Percentiles rank a stretch among this genome's conserved stretches.
phyloP scores from a whole-genome alignment of 2,113 vertebrate genomes.

The Falco punctatus region DNA sequence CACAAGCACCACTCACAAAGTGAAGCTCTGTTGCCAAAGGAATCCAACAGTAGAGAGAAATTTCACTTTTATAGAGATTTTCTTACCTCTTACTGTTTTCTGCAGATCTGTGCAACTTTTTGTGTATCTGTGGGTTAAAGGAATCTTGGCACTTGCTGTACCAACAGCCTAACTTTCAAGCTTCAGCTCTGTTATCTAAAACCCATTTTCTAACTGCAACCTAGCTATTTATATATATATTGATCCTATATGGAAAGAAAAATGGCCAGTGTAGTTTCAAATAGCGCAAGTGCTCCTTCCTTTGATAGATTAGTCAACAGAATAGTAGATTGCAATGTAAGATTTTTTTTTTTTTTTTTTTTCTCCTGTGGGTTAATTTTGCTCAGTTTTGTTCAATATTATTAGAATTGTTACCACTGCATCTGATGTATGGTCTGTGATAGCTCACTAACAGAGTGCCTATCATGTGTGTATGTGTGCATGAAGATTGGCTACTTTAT shows the following conservation, averaged over 20 bases:
- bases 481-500: neutral
- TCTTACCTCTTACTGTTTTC: slow-evolving; percentile 11
- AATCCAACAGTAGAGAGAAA: neutral
- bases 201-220: slow-evolving; percentile 20
- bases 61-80: neutral
- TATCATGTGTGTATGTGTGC: neutral
- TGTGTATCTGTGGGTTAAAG: neutral
- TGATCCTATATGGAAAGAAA: slow-evolving; percentile 26
- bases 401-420: neutral
- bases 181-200: slow-evolving; percentile 8
- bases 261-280: slow-evolving; percentile 1
- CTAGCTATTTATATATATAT: slow-evolving; percentile 4
- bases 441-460: neutral
- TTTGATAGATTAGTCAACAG: slow-evolving; percentile 17
- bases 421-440: neutral
- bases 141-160: neutral
- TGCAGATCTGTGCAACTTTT: slow-evolving; percentile 3
- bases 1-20: neutral
- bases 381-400: neutral
- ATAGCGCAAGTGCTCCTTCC: neutral
- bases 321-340: neutral
- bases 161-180: neutral
- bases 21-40: neutral
- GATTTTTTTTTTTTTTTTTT: neutral
- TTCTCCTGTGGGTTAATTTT: neutral